phyloP scores from a whole-genome alignment of 2,113 vertebrate species.

The Brevimyrus niger region DNA sequence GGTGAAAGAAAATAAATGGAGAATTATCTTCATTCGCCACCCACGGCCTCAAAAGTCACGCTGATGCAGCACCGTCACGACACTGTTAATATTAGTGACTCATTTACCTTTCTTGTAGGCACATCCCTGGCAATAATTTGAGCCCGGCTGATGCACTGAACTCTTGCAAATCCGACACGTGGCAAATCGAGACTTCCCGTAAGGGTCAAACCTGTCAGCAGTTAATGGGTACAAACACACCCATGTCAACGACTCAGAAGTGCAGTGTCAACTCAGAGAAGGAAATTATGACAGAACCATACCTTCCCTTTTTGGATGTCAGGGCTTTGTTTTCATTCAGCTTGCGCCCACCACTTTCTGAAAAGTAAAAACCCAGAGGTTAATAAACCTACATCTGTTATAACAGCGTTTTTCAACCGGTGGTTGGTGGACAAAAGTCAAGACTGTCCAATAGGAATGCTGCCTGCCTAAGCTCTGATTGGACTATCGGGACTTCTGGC shows the following conservation, averaged over 20 bases:
- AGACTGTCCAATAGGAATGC: background rate
- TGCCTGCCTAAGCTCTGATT: background rate
- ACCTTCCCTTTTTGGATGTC: constrained; percentile 97
- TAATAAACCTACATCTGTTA: background rate
- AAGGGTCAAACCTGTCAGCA: constrained; percentile 81
- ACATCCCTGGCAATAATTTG: constrained; percentile 96
- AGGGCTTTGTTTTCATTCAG: constrained; percentile 93
- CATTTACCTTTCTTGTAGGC: constrained; percentile 92
- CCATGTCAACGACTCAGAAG: background rate
- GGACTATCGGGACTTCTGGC: background rate
- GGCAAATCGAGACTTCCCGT: constrained; percentile 88
- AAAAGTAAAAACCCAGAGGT: background rate
- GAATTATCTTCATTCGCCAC: background rate
- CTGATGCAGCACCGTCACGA: background rate
- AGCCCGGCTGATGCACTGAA: constrained; percentile 93
- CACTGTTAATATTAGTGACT: background rate
- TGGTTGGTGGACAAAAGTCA: background rate
- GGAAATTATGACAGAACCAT: constrained; percentile 10
- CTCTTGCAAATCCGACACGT: constrained; percentile 97
- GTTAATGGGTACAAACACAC: background rate
- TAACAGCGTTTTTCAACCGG: background rate
- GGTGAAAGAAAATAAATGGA: background rate
- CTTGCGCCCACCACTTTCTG: constrained; percentile 91
- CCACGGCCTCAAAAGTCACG: background rate
- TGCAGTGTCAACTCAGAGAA: background rate